These are phyloP conservation scores for Anadara kagoshimensis DNA, from an alignment of 1,140 invertebrate species.

Conservation along the genomic window DNA sequence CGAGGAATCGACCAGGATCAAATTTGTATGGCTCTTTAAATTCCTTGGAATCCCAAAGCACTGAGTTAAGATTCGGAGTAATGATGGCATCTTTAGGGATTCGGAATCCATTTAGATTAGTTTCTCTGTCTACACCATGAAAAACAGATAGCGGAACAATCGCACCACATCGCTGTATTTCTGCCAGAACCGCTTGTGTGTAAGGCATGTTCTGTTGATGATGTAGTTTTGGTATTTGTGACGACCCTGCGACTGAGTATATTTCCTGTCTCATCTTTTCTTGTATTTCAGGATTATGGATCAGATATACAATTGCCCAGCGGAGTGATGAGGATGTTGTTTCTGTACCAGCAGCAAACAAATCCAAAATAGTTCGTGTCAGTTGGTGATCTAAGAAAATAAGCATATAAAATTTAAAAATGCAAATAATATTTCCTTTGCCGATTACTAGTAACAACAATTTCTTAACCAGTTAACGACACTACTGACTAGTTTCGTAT, in stretches of 20 bases:
- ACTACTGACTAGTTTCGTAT: no score
- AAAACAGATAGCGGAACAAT: slow-evolving; percentile 13
- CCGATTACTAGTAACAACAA: no score
- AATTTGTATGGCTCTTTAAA: slow-evolving; percentile 23
- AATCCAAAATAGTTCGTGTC: slow-evolving; percentile 75
- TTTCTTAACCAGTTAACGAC: no score
- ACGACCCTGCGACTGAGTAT: slow-evolving; percentile 35
- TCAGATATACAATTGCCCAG: slow-evolving; percentile 90
- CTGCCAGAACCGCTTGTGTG: slow-evolving; percentile 24
- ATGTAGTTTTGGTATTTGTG: background rate
- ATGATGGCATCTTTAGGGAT: slow-evolving; percentile 34
- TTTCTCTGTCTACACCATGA: no score
- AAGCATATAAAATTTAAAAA: no score
- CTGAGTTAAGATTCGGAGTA: slow-evolving; percentile 15
- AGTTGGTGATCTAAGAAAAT: background rate
- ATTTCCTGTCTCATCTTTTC: slow-evolving; percentile 89
- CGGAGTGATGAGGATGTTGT: slow-evolving; percentile 87
- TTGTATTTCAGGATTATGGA: slow-evolving; percentile 83
- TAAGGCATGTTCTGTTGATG: slow-evolving; percentile 24
- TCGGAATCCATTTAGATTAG: slow-evolving; percentile 1
- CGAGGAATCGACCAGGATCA: slow-evolving; percentile 23
- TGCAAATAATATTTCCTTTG: no score
- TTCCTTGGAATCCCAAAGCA: slow-evolving; percentile 2
- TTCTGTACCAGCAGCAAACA: slow-evolving; percentile 91
- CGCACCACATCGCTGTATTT: slow-evolving; percentile 30